Evolutionary conservation across 2,888 invertebrate genomes (phyloP).

Genomic region (Alsophila aescularia): DNA sequence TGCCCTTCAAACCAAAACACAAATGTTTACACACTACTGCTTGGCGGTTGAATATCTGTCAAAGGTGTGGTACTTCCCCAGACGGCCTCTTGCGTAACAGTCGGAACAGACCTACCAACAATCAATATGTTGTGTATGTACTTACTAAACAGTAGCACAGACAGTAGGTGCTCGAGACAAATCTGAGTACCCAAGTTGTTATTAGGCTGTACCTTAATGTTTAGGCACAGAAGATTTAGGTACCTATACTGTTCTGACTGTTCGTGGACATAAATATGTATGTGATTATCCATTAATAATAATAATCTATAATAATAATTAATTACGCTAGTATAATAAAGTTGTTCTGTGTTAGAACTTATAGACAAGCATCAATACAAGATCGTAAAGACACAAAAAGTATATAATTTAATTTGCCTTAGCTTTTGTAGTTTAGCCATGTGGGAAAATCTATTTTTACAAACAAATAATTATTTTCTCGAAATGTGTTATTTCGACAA

Average conservation of each 20-base stretch:
- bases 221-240: no score
- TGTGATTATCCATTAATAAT: conserved; percentile 5
- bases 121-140: no score
- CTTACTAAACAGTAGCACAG: background rate
- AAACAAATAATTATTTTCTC: conserved; percentile 1
- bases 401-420: conserved; percentile 1
- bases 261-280: background rate
- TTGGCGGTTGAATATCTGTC: no score
- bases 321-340: background rate
- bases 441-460: background rate
- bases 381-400: conserved; percentile 4
- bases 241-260: no score
- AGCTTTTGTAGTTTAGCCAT: background rate
- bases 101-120: no score
- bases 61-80: no score
- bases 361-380: background rate
- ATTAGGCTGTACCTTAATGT: no score
- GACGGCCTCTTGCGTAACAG: no score
- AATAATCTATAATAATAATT: conserved; percentile 2
- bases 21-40: no score
- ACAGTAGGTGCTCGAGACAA: background rate
- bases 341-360: background rate
- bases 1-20: no score
- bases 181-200: conserved; percentile 1
- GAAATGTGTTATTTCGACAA: conserved; percentile 2